Conservation (phyloP, 2,888 invertebrate species). For the Incurvaria masculella region DNA sequence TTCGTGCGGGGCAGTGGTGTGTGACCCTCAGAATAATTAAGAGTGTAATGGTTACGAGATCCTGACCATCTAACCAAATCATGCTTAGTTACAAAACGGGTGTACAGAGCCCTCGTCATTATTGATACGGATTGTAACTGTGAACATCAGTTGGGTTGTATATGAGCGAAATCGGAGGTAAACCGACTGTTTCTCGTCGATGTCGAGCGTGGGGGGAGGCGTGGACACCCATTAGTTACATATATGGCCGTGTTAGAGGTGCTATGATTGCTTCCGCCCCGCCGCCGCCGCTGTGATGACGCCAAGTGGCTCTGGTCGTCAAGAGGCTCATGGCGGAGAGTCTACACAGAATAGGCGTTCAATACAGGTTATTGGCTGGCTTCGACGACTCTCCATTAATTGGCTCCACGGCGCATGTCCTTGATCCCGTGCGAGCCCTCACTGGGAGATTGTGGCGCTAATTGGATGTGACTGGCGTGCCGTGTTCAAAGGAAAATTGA, state of each 20-base stretch:
- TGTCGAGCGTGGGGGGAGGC: not conserved
- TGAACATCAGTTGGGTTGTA: no score
- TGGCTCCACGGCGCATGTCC: constrained; percentile 26
- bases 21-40: no score
- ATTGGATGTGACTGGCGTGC: constrained; percentile 22
- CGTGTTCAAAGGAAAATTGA: not conserved
- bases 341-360: not conserved
- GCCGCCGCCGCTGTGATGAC: not conserved
- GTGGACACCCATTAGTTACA: not conserved
- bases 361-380: not conserved
- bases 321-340: not conserved
- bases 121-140: no score
- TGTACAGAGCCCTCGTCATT: no score
- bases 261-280: no score
- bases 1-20: no score
- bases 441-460: constrained; percentile 43
- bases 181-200: no score
- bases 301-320: not conserved
- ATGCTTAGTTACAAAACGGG: no score
- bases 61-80: no score
- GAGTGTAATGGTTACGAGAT: no score
- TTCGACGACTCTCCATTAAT: constrained; percentile 30
- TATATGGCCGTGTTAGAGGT: not conserved
- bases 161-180: no score
- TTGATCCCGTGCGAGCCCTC: constrained; percentile 19